Conservation (phyloP, 2,113 vertebrate genomes). For the Azemiops feae region DNA sequence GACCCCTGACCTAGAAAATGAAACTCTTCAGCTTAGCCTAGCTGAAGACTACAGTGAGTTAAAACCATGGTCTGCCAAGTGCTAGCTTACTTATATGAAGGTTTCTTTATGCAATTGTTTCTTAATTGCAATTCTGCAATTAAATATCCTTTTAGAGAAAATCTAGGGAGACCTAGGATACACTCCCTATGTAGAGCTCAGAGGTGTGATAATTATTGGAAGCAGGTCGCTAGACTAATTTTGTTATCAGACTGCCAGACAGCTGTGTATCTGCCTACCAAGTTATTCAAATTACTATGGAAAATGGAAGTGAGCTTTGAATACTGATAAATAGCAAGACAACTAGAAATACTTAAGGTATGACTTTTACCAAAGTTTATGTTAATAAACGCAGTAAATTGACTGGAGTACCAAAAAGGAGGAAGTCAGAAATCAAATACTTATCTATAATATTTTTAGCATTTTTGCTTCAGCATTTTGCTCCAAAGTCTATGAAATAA, state of each 20-base stretch:
- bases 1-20: neutral
- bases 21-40: neutral
- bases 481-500: neutral
- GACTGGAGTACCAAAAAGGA: neutral
- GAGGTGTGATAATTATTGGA: neutral
- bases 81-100: neutral
- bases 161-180: neutral
- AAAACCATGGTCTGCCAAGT: neutral
- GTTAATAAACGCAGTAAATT: neutral
- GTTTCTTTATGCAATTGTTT: neutral
- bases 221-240: neutral
- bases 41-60: neutral
- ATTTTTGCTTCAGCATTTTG: neutral
- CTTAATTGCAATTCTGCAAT: neutral
- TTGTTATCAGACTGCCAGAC: neutral
- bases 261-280: neutral
- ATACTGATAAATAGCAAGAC: neutral
- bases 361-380: neutral
- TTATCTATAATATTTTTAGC: neutral
- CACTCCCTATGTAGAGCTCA: neutral
- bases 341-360: neutral
- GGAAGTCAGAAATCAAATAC: neutral
- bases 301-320: neutral
- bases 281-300: neutral
- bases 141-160: neutral